These are phyloP conservation scores for Volucella zonaria DNA, from an alignment of 2,888 invertebrate genomes.

Conservation along the genomic window DNA sequence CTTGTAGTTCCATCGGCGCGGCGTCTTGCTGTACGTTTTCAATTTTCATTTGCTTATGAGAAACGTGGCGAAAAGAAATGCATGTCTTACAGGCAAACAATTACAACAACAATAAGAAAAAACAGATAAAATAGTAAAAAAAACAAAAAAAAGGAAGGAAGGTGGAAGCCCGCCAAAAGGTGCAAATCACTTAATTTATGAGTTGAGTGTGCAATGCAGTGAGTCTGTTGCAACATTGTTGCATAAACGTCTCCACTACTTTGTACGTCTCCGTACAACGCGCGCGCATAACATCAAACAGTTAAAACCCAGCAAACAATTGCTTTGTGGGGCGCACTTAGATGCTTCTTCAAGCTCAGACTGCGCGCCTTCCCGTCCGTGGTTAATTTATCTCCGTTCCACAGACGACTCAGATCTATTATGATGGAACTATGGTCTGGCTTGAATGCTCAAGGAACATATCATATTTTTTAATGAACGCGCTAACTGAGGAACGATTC, in stretches of 20 bases:
- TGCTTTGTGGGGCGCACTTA: constrained; percentile 26
- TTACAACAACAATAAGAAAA: too few species aligned
- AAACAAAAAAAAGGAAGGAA: not conserved
- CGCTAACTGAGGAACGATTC: constrained; percentile 38
- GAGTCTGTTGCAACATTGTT: constrained; percentile 63
- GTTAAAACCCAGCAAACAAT: constrained; percentile 31
- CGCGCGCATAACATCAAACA: constrained; percentile 30
- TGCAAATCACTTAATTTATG: constrained; percentile 74
- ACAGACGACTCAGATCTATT: constrained; percentile 57
- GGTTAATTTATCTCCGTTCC: constrained; percentile 57
- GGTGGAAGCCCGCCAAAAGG: constrained; percentile 65
- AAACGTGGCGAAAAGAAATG: constrained; percentile 11
- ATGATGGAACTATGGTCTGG: constrained; percentile 56
- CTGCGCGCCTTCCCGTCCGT: constrained; percentile 47
- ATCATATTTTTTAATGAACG: constrained; percentile 10
- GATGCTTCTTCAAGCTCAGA: not conserved
- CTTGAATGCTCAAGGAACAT: constrained; percentile 45
- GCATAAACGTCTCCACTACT: constrained; percentile 44
- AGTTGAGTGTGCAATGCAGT: constrained; percentile 38
- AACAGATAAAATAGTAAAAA: too few species aligned
- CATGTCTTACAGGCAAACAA: not conserved
- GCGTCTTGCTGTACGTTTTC: constrained; percentile 25
- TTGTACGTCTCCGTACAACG: not conserved
- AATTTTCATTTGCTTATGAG: constrained; percentile 23
- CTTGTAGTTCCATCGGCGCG: constrained; percentile 14